These are phyloP conservation scores for Trachelus iudaicus DNA, from an alignment of 2,888 invertebrate genomes.

Conservation along the genomic window DNA sequence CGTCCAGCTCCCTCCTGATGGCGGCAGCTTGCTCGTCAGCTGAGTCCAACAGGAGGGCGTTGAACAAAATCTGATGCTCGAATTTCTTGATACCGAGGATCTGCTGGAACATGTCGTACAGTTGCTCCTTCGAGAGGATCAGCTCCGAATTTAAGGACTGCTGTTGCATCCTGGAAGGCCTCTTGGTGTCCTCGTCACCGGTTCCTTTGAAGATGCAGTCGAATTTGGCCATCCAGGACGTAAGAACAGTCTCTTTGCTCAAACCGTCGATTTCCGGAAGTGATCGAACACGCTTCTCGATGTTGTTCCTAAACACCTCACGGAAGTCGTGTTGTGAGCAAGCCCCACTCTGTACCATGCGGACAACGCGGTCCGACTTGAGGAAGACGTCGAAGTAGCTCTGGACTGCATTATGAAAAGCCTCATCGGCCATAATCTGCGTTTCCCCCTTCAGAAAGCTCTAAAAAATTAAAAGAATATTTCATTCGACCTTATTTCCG, in stretches of 20 bases:
- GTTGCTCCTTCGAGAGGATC: conserved; percentile 97
- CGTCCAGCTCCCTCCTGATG: conserved; percentile 97
- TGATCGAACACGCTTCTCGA: conserved; percentile 97
- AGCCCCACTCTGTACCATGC: conserved; percentile 98
- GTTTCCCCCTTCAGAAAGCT: conserved; percentile 97
- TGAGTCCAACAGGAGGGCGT: conserved; percentile 98
- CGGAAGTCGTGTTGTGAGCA: conserved; percentile 99
- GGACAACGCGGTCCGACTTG: conserved; percentile 94
- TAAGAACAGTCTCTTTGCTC: conserved; percentile 98
- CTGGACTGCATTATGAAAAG: conserved; percentile 98
- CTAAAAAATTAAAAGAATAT: conserved; percentile 65
- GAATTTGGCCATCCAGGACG: conserved; percentile 99
- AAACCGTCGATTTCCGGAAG: conserved; percentile 99
- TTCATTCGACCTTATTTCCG: not conserved
- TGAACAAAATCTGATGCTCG: conserved; percentile 98
- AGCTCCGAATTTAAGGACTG: conserved; percentile 92
- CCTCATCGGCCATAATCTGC: conserved; percentile 97
- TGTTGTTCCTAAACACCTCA: conserved; percentile 97
- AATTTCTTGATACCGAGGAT: conserved; percentile 99
- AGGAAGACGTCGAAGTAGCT: conserved; percentile 96
- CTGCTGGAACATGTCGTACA: conserved; percentile 99
- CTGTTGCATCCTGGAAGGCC: conserved; percentile 88
- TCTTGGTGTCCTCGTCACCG: conserved; percentile 88
- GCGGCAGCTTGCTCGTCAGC: conserved; percentile 99
- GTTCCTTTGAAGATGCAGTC: conserved; percentile 97